A percentile compares a stretch with the other conserved stretches of the same genome.
These are phyloP conservation scores for Symphodus melops DNA, from an alignment of 2,113 vertebrate genomes.

Conservation along the genomic window DNA sequence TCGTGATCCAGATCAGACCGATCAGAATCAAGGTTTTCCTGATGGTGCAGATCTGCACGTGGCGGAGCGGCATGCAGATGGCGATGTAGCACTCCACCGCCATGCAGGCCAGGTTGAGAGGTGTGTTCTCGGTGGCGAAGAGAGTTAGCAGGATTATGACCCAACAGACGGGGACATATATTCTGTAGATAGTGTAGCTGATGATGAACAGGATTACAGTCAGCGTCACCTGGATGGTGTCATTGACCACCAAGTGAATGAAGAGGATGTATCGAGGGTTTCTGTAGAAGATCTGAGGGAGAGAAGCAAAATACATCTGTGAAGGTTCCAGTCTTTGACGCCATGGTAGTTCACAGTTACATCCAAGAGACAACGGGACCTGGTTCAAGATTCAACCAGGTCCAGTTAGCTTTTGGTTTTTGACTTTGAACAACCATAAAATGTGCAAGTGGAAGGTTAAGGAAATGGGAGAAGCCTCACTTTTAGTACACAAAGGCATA, in stretches of 20 bases:
- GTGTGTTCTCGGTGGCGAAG: constrained; percentile 71
- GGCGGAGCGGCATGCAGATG: constrained; percentile 74
- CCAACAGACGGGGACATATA: constrained; percentile 52
- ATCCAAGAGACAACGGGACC: too few relatives aligned
- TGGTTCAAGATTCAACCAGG: too few relatives aligned
- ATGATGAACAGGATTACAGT: constrained; percentile 59
- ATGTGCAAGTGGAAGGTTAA: too few relatives aligned
- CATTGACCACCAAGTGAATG: constrained; percentile 74
- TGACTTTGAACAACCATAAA: too few relatives aligned
- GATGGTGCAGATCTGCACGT: constrained; percentile 75
- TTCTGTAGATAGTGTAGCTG: constrained; percentile 60
- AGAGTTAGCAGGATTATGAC: constrained; percentile 42
- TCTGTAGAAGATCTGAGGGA: constrained; percentile 59
- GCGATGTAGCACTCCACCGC: constrained; percentile 80
- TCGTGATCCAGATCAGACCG: constrained; percentile 70
- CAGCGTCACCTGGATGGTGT: constrained; percentile 72
- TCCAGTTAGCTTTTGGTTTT: too few relatives aligned
- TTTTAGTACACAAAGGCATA: too few relatives aligned
- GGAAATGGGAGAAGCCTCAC: too few relatives aligned
- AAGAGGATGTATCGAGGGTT: constrained; percentile 78
- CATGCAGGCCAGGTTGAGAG: constrained; percentile 81
- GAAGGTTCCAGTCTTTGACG: too few relatives aligned
- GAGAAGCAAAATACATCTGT: neutral
- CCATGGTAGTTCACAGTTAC: too few relatives aligned
- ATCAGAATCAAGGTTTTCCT: constrained; percentile 65